Conservation (phyloP, 2,888 invertebrate genomes). For the Tortricodes alternella region DNA sequence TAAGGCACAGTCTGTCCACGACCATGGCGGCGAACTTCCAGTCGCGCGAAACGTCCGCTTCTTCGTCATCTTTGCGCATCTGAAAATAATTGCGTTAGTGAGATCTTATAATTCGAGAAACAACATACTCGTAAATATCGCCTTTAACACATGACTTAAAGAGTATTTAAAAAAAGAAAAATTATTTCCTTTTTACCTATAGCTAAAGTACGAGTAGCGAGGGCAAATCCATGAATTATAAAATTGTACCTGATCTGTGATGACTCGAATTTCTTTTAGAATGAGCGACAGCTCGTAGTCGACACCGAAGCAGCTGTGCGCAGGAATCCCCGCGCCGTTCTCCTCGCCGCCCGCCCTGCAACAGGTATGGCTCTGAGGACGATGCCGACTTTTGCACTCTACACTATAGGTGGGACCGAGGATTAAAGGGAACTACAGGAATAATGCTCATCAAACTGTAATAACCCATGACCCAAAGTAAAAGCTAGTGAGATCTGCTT, state of each 20-base stretch:
- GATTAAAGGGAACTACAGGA: constrained; percentile 77
- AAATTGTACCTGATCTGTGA: constrained; percentile 91
- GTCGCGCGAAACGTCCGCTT: constrained; percentile 97
- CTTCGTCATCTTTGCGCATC: constrained; percentile 97
- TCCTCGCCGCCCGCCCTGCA: constrained; percentile 81
- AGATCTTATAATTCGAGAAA: not conserved
- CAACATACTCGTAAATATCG: too few relatives aligned
- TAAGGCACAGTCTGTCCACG: constrained; percentile 99
- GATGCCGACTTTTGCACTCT: constrained; percentile 68
- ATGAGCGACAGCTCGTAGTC: constrained; percentile 97
- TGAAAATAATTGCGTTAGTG: constrained; percentile 65
- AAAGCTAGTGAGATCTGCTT: constrained; percentile 26
- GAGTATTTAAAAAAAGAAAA: too few relatives aligned
- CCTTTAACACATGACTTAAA: too few relatives aligned
- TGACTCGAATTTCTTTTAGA: constrained; percentile 96
- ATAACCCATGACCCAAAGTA: constrained; percentile 63
- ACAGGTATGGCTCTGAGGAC: constrained; percentile 68
- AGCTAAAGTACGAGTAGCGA: too few relatives aligned
- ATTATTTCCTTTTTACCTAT: too few relatives aligned
- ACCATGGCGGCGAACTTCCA: constrained; percentile 99
- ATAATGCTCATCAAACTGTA: constrained; percentile 65
- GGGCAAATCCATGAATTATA: too few relatives aligned
- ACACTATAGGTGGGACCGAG: constrained; percentile 74
- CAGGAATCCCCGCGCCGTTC: constrained; percentile 89
- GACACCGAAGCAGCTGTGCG: constrained; percentile 94